These are phyloP conservation scores for Ladona fulva DNA, from an alignment of 1,140 invertebrate species.

Conservation along the genomic window DNA sequence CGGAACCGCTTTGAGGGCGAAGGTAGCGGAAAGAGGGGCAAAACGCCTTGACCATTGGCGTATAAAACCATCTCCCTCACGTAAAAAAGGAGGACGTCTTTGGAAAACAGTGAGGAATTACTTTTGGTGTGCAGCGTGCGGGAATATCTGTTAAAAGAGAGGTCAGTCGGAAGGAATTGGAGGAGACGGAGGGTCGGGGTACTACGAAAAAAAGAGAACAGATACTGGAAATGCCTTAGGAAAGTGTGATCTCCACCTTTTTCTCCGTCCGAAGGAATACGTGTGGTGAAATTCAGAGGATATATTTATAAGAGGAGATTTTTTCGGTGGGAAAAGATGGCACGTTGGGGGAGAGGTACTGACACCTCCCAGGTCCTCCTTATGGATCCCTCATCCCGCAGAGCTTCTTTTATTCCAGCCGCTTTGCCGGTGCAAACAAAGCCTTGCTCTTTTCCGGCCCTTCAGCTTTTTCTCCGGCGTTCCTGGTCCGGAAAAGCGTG, in stretches of 20 bases:
- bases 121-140: not conserved
- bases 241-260: not conserved
- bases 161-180: not conserved
- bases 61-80: not conserved
- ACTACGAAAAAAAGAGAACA: not conserved
- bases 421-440: not conserved
- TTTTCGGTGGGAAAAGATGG: not conserved
- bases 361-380: not conserved
- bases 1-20: not conserved
- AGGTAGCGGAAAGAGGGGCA: not conserved
- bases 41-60: not conserved
- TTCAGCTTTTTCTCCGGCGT: not conserved
- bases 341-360: no score
- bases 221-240: not conserved
- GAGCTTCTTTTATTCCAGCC: not conserved
- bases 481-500: slow-evolving; percentile 2
- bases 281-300: not conserved
- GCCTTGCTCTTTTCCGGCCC: not conserved
- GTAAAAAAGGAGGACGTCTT: not conserved
- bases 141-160: not conserved
- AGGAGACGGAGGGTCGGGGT: not conserved
- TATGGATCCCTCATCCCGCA: not conserved
- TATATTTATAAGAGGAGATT: not conserved
- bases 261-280: not conserved
- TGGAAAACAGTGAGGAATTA: not conserved